phyloP scores from a whole-genome alignment of 2,113 vertebrate genomes.

The Myotis lucifugus region DNA sequence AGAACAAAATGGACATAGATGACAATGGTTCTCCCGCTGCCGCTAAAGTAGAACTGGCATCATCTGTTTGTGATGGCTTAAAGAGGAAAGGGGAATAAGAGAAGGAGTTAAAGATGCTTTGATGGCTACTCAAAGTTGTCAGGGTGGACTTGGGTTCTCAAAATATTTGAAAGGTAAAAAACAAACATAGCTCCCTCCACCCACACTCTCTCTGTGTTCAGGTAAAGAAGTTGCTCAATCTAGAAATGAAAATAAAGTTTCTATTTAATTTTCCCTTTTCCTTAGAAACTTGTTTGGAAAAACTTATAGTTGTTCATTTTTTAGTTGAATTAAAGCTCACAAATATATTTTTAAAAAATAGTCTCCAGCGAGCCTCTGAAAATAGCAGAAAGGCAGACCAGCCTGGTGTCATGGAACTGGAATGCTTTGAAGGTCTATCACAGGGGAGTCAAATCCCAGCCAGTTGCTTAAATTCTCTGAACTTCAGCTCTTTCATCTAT shows the following conservation, averaged over 20 bases:
- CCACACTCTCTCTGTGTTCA: neutral
- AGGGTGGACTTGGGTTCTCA: neutral
- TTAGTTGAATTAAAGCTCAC: constrained; percentile 37
- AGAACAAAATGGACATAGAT: neutral
- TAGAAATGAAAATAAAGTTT: neutral
- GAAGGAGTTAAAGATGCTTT: neutral
- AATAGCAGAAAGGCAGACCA: neutral
- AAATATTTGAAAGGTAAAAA: neutral
- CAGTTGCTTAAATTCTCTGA: neutral
- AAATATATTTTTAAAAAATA: neutral
- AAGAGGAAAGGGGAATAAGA: neutral
- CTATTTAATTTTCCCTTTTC: neutral
- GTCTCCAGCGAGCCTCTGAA: neutral
- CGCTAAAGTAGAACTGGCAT: neutral
- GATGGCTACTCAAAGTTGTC: neutral
- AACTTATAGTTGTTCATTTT: neutral
- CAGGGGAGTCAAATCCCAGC: neutral
- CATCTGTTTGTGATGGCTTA: neutral
- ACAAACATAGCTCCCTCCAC: neutral
- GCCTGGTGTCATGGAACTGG: neutral
- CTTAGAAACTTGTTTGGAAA: neutral
- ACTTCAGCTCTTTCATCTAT: neutral
- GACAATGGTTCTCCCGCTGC: neutral
- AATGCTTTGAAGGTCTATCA: neutral
- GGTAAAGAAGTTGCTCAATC: neutral